Evolutionary conservation across 2,888 invertebrate genomes (phyloP).

Genomic region (Imbricaverruca yamaguchii): DNA sequence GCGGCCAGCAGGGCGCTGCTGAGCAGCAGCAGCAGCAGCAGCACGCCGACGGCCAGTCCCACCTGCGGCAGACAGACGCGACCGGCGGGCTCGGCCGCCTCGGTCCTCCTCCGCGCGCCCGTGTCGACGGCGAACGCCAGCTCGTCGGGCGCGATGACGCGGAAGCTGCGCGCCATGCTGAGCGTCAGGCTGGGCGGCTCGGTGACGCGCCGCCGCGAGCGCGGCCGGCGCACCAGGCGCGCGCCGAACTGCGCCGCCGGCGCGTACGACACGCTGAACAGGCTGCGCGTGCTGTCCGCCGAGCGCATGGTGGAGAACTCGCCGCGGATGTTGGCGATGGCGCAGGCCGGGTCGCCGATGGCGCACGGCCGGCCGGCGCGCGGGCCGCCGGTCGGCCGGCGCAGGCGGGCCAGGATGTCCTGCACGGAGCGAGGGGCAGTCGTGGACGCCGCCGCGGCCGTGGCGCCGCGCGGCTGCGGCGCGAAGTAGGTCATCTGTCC

Average conservation of each 20-base stretch:
- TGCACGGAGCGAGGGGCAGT: conserved; percentile 23
- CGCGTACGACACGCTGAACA: conserved; percentile 17
- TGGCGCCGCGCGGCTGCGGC: conserved; percentile 24
- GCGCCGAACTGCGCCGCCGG: background rate
- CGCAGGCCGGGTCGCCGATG: conserved; percentile 13
- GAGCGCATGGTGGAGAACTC: conserved; percentile 22
- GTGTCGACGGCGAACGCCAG: conserved; percentile 24
- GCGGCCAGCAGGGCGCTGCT: conserved; percentile 27
- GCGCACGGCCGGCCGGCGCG: conserved; percentile 18
- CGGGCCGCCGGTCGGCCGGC: background rate
- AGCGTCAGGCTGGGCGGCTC: conserved; percentile 22
- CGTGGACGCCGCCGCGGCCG: conserved; percentile 23
- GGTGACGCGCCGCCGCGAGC: background rate
- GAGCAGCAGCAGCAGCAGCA: conserved; percentile 25
- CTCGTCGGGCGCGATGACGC: conserved; percentile 29
- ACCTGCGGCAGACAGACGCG: conserved; percentile 26
- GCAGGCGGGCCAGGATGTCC: conserved; percentile 13
- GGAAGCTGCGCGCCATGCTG: conserved; percentile 29
- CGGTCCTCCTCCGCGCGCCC: background rate
- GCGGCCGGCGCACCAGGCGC: background rate
- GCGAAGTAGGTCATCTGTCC: background rate
- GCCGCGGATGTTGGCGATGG: conserved; percentile 15
- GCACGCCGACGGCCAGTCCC: conserved; percentile 24
- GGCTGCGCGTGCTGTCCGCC: conserved; percentile 20
- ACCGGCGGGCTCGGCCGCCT: background rate